phyloP scores from a whole-genome alignment of 2,113 vertebrate species.

The Daubentonia madagascariensis region DNA sequence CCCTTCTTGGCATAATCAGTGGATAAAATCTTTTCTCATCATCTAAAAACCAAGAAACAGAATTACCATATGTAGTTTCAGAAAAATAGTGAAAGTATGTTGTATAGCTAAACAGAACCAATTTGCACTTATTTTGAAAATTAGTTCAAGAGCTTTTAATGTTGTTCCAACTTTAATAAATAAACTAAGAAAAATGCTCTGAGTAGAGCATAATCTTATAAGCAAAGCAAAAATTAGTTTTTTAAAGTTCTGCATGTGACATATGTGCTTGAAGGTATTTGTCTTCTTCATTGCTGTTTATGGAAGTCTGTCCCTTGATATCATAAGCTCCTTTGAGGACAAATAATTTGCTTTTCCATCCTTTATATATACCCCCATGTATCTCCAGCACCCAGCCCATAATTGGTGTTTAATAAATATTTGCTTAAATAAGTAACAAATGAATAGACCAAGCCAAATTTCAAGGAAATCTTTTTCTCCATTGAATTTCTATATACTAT shows the following conservation, averaged over 20 bases:
- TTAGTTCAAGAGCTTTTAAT: constrained; percentile 27
- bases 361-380: neutral
- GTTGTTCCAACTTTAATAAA: constrained; percentile 21
- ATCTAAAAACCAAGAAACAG: neutral
- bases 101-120: neutral
- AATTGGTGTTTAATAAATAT: constrained; percentile 11
- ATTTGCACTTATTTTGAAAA: constrained; percentile 7
- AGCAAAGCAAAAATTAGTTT: constrained; percentile 19
- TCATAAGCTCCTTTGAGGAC: neutral
- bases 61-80: neutral
- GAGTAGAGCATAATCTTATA: neutral
- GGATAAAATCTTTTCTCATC: neutral
- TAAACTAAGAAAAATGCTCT: neutral
- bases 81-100: constrained; percentile 8
- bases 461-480: neutral
- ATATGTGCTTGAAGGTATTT: neutral
- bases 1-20: neutral
- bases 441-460: neutral
- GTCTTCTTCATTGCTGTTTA: neutral
- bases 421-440: constrained; percentile 25
- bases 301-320: neutral
- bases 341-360: neutral
- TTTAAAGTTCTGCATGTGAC: neutral
- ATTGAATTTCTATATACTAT: constrained; percentile 1
- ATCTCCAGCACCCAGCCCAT: neutral